Evolutionary conservation across 2,113 vertebrate species (phyloP).

Genomic region (Tragelaphus scriptus): DNA sequence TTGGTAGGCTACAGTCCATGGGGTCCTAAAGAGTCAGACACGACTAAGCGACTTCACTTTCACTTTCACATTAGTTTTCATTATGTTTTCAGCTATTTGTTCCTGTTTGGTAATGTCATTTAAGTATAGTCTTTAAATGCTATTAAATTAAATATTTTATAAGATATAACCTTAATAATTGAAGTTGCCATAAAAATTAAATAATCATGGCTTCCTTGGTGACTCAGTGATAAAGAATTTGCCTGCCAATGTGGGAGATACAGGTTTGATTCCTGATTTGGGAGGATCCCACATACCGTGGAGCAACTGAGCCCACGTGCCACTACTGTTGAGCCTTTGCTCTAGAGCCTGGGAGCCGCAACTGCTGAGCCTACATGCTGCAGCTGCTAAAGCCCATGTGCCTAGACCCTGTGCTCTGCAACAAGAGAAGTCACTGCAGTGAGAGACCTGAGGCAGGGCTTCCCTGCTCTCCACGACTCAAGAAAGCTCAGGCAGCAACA

Average conservation of each 20-base stretch:
- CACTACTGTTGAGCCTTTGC: background rate
- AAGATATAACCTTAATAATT: background rate
- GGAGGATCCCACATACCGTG: background rate
- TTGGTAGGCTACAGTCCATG: background rate
- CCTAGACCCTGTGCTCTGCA: background rate
- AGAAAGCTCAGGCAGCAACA: background rate
- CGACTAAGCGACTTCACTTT: background rate
- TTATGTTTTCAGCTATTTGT: background rate
- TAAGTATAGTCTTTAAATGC: background rate
- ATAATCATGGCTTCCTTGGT: background rate
- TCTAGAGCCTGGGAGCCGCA: background rate
- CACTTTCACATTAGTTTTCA: background rate
- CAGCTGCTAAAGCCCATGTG: background rate
- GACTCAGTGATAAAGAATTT: background rate
- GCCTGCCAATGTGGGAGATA: accelerated
- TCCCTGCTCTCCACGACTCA: background rate
- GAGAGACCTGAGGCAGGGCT: background rate
- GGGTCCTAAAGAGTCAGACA: background rate
- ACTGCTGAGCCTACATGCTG: accelerated
- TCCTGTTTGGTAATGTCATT: background rate
- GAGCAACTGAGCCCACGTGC: background rate
- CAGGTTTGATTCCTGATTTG: background rate
- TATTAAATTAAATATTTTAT: background rate
- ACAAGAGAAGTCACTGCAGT: background rate
- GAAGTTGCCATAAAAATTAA: background rate